Conservation (phyloP, 2,113 vertebrate species). For the Alexandromys fortis region DNA sequence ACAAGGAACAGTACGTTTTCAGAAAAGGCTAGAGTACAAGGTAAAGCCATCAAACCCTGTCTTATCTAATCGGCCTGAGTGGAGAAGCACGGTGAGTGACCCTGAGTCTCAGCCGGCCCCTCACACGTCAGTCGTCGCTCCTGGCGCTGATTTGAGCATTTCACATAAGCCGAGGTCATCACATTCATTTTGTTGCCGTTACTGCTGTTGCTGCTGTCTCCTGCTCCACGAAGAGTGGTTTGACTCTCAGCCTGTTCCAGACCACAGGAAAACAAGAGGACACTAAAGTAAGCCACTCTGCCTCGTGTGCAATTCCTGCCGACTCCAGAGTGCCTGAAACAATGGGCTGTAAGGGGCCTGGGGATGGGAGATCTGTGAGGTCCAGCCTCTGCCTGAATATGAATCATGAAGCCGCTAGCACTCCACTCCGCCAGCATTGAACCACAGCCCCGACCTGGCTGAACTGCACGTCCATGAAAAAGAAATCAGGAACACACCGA, state of each 20-base stretch:
- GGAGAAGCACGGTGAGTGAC: slow-evolving; percentile 46
- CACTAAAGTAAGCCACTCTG: slow-evolving; percentile 22
- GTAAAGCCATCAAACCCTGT: slow-evolving; percentile 52
- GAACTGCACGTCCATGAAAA: slow-evolving; percentile 39
- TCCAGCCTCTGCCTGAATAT: slow-evolving; percentile 55
- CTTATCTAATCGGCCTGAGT: slow-evolving; percentile 59
- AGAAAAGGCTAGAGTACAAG: slow-evolving; percentile 44
- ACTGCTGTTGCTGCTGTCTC: not conserved
- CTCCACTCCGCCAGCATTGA: slow-evolving; percentile 21
- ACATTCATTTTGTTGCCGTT: slow-evolving; percentile 22
- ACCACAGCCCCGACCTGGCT: not conserved
- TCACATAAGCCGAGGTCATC: slow-evolving; percentile 62
- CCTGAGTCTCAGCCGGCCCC: slow-evolving; percentile 27
- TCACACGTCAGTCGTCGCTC: slow-evolving; percentile 6
- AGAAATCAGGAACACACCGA: slow-evolving; percentile 52
- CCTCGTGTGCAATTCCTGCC: slow-evolving; percentile 11
- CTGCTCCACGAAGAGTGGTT: slow-evolving; percentile 58
- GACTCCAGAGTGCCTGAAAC: slow-evolving; percentile 43
- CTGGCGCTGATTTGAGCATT: slow-evolving; percentile 48
- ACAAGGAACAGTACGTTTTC: slow-evolving; percentile 30
- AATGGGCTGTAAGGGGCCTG: slow-evolving; percentile 32
- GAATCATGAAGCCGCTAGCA: slow-evolving; percentile 67
- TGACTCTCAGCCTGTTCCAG: slow-evolving; percentile 60
- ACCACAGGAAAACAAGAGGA: slow-evolving; percentile 53
- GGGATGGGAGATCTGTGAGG: slow-evolving; percentile 29